Evolutionary conservation across 2,797 vertebrate genomes (phyloP), one percentile per base, ranked within the genome.

Genomic region (Morus bassanus): DNA sequence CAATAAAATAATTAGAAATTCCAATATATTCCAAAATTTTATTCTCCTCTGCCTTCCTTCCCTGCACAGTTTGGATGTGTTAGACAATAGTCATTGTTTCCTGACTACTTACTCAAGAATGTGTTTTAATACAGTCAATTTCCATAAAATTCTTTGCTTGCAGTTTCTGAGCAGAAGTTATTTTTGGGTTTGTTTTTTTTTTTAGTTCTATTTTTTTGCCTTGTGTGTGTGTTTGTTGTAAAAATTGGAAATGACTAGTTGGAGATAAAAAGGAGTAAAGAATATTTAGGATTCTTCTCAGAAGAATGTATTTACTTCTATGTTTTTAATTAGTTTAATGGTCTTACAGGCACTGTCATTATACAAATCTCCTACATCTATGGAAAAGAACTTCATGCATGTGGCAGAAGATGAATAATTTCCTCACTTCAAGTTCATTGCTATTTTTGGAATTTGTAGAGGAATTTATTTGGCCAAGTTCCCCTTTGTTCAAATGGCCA

Each of bases 121-220:
- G 18, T 67, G 21, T 53, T 57, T 79, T n/a, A 86, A 83, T 79
- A 56, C 11, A 43, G 27, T 27, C 4, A 70, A 46, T 46, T 91
- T 89, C 24, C 18, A 56, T 51, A 50, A 65, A 88, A 79, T 48
- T 72, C 21, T 37, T 67, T 63, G 16, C 28, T 28, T 75, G 10
- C 16, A 30, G 15, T 79, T 83, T 57, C 53, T 83, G 30, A 75
- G 23, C 7, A 50, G 23, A 86, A 56, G 46, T 23, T 25, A 3
- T 6, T 30, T 48, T n/a, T 41, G 9, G 2, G 2, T 24, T 69
- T 18, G 19, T 9, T 7, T 6, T 7, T 27, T 23, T 85, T 25
- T 11, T 27, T 2, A 5, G 1, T 53, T 53, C 43, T n/a, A 2
- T 51, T 43, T n/a, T 70, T 61, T 76, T 68, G 0, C 9, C 8